Conservation (phyloP, 2,113 vertebrate species). For the Macquaria australasica region DNA sequence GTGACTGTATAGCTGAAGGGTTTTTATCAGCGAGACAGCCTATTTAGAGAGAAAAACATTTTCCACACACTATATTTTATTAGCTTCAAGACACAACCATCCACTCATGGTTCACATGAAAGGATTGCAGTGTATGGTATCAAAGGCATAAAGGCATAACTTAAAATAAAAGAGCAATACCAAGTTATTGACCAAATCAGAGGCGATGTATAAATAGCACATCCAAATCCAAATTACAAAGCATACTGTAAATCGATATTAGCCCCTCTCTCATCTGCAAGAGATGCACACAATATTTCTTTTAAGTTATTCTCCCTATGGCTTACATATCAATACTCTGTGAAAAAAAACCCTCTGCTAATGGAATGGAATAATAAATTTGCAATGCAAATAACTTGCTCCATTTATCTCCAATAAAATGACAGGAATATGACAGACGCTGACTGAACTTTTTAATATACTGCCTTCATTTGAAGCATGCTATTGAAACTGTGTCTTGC, state of each 20-base stretch:
- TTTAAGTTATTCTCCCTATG: constrained; percentile 8
- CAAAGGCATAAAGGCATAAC: not conserved
- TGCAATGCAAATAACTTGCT: constrained; percentile 15
- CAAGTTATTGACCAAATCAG: constrained; percentile 7
- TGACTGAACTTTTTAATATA: constrained; percentile 3
- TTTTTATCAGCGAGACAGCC: constrained; percentile 31
- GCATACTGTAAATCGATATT: constrained; percentile 18
- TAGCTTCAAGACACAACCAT: constrained; percentile 6
- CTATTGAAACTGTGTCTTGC: not conserved
- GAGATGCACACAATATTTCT: not conserved
- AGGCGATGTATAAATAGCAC: not conserved
- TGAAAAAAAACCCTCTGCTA: not conserved
- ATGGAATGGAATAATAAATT: constrained; percentile 25
- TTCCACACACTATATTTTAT: constrained; percentile 29
- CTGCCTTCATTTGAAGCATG: not conserved
- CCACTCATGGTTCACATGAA: constrained; percentile 25
- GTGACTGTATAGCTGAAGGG: constrained; percentile 29
- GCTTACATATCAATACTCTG: constrained; percentile 11
- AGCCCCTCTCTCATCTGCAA: not conserved
- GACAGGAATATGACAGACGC: not conserved
- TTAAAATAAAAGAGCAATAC: not conserved
- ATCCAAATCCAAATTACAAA: constrained; percentile 1
- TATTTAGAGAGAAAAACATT: constrained; percentile 36
- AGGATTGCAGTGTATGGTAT: not conserved
- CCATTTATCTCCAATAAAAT: constrained; percentile 7